phyloP scores from a whole-genome alignment of 2,888 invertebrate species.

The Drosophila demipolita region DNA sequence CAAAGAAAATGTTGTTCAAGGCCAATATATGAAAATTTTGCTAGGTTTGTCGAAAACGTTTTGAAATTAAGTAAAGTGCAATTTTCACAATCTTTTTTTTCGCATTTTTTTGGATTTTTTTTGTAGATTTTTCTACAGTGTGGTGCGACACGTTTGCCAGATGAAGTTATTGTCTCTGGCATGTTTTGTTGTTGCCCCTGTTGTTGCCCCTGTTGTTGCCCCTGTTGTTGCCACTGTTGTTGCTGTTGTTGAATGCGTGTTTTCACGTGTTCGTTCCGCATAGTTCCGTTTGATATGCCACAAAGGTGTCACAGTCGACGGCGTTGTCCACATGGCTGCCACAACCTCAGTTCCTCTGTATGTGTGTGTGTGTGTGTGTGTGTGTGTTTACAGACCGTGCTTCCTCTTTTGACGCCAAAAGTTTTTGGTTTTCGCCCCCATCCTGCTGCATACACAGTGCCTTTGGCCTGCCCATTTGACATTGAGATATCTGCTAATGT shows the following conservation, averaged over 20 bases:
- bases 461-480: slow-evolving; percentile 36
- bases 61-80: background rate
- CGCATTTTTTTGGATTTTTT: background rate
- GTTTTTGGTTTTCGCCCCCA: slow-evolving; percentile 19
- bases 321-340: slow-evolving; percentile 57
- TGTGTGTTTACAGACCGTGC: slow-evolving; percentile 20
- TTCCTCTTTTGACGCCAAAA: slow-evolving; percentile 52
- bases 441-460: background rate
- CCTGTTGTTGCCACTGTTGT: slow-evolving; percentile 46
- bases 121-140: background rate
- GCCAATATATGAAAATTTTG: background rate
- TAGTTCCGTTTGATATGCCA: slow-evolving; percentile 80
- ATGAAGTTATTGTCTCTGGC: slow-evolving; percentile 78
- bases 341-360: slow-evolving; percentile 42
- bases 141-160: slow-evolving; percentile 29
- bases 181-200: slow-evolving; percentile 53
- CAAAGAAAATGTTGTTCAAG: background rate
- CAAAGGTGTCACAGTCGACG: slow-evolving; percentile 72
- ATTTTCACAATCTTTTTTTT: background rate
- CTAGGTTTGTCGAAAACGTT: too few species aligned
- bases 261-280: slow-evolving; percentile 79
- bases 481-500: slow-evolving; percentile 49
- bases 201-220: slow-evolving; percentile 39
- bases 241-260: slow-evolving; percentile 55
- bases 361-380: slow-evolving; percentile 1